Base-by-base conservation (phyloP, 2,113 vertebrate genomes). In the Origma solitaria region DNA sequence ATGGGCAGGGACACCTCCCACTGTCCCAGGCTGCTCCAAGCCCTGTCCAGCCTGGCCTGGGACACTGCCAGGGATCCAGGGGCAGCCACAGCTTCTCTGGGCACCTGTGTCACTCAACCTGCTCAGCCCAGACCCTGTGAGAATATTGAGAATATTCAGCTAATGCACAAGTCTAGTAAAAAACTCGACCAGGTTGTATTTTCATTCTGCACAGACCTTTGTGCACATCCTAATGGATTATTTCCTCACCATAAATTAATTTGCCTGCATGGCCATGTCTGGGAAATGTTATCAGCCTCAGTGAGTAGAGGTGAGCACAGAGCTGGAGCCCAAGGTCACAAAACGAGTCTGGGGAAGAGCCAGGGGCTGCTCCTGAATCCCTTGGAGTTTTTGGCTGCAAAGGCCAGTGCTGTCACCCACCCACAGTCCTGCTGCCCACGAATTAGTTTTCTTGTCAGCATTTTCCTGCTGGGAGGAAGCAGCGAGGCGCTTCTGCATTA, bases 21-120 rank as follows among this genome's bases (percentile, higher is more conserved):
- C 38, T 6, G 0, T 0, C 60, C 70, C 54, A 75, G 79, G 17
- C 0, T 54, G n/a, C 47, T 76, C 47, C 47, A 38, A 38, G 45
- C 53, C 20, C 33, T 0, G 0, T n/a, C 69, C 69, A 76, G 0
- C 70, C 30, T 61, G 54, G 38, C 54, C 35, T 54, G 15, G 54
- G 40, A 3, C 87, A 49, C 0, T 54, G 1, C 54, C 25, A 49
- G 0, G 38, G 47, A 35, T 75, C 23, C 49, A 49, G 44, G n/a
- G n/a, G 38, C 86, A 89, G 61, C n/a, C 61, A 15, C 86, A 89
- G 79, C 47, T 61, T 6, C 79, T 54, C n/a, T 82, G 78, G n/a
- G 40, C 38, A 69, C 0, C 24, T 76, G 17, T 53, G 3, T 17
- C 60, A 45, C 17, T 69, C 47, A 23, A 4, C 25, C 37, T 24